Percentiles rank a stretch among this genome's conserved stretches.
These are phyloP conservation scores for Calliphora vicina DNA, from an alignment of 1,140 invertebrate genomes.

Conservation along the genomic window DNA sequence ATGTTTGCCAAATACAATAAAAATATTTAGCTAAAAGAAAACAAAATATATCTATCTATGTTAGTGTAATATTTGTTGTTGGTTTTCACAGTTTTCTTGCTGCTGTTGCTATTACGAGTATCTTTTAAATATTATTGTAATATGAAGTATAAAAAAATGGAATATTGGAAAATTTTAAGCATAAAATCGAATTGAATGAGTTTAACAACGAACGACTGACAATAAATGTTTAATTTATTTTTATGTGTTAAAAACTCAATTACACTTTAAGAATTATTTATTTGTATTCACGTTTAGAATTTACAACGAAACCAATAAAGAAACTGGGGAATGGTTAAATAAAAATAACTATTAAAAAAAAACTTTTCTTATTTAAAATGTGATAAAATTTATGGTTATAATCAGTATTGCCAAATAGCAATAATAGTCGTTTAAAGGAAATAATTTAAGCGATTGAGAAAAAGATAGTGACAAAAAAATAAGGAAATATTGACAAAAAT, in stretches of 20 bases:
- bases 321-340: too few species aligned
- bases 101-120: background rate
- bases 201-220: background rate
- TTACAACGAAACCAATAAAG: too few species aligned
- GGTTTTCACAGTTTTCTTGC: background rate
- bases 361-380: background rate
- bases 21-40: background rate
- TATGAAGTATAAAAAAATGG: background rate
- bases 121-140: background rate
- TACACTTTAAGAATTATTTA: background rate
- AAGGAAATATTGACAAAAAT: background rate
- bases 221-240: constrained; percentile 7
- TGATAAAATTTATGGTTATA: background rate
- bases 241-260: constrained; percentile 15
- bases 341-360: background rate
- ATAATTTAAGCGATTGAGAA: background rate
- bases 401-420: background rate
- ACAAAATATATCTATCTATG: background rate
- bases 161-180: background rate
- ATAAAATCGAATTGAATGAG: background rate
- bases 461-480: too few species aligned
- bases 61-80: background rate
- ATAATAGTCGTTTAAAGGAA: too few species aligned
- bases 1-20: constrained; percentile 1
- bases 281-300: background rate